Evolutionary conservation across 2,797 vertebrate species (phyloP).

Genomic region (Aythya fuligula): DNA sequence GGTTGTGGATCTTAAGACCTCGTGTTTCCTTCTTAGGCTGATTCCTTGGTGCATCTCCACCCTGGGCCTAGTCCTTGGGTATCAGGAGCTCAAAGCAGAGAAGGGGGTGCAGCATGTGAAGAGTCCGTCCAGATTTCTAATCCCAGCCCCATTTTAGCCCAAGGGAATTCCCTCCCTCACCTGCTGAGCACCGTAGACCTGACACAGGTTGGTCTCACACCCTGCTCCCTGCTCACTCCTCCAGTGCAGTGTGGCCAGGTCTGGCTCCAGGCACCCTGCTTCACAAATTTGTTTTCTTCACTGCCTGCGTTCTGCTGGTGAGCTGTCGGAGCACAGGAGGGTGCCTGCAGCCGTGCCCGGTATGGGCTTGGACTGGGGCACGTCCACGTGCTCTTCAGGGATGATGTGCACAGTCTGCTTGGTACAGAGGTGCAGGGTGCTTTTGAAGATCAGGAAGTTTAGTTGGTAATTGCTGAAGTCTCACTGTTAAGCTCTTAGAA

Average conservation of each 20-base stretch:
- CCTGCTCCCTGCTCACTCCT: background rate
- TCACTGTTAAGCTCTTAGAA: background rate
- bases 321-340: background rate
- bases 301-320: background rate
- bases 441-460: background rate
- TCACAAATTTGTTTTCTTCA: background rate
- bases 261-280: background rate
- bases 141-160: rapidly evolving
- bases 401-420: background rate
- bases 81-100: background rate
- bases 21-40: background rate
- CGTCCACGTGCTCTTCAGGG: background rate
- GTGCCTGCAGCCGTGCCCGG: background rate
- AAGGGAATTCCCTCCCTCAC: background rate
- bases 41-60: background rate
- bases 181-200: background rate
- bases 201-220: background rate
- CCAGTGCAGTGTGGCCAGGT: background rate
- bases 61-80: rapidly evolving
- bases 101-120: background rate
- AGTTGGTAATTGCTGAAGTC: background rate
- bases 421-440: background rate
- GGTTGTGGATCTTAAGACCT: background rate
- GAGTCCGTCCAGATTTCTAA: background rate
- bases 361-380: background rate